Base-by-base conservation (phyloP, 2,113 vertebrate genomes). In the Ochotona curzoniae region DNA sequence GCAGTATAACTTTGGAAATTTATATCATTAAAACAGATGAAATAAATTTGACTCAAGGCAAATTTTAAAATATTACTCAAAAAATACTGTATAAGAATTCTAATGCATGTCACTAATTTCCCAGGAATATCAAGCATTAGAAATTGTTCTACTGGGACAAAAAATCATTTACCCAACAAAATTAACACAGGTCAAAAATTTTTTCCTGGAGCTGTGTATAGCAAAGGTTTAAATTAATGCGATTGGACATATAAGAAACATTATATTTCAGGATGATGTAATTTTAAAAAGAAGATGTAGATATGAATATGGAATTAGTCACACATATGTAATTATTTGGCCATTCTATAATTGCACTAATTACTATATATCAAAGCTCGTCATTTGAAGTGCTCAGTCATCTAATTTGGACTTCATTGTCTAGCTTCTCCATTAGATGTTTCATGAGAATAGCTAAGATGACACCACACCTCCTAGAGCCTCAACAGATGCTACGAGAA, bases 31-130 rank as follows among this genome's bases (percentile, higher is more conserved):
- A 90, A 91, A 94, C 91, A 63, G 84, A 86, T 86, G n/a, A 89
- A 93, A 93, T 90, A 69, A 89, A 89, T 94, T 89, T 94, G 35
- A 94, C 51, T 63, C 66, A 44, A 75, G 26, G 38, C 47, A n/a
- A 90, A 81, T 84, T 92, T 79, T 28, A 94, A 93, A 95, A 91
- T 73, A 85, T 89, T 60, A 70, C 75, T 91, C 47, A 90, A 67
- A 73, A 25, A 83, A 96, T 86, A 73, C 75, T 88, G 54, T 35
- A 79, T 64, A 61, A 93, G 30, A 87, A 25, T 94, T 93, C 66
- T 69, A 91, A 78, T 32, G 57, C 44, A 81, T 66, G 18, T 57
- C 87, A 86, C 1, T 85, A 79, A 21, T n/a, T 69, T 57, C 92
- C 78, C 89, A 44, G 44, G 15, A 71, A 26, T 82, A 69, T 38